Conservation (phyloP, 2,888 invertebrate species). For the Meloe dianella region DNA sequence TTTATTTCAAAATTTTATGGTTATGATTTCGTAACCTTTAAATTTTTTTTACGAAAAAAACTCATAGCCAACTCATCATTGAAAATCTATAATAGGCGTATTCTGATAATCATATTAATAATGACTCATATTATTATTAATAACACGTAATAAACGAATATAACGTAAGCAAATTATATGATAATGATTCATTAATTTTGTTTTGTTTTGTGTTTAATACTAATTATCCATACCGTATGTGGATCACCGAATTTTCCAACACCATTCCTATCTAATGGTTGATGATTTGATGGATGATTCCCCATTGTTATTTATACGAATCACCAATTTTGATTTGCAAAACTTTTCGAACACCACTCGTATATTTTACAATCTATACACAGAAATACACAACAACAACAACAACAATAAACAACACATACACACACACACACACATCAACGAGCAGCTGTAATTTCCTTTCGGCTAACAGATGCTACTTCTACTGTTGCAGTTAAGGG, state of each 20-base stretch:
- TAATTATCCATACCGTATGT: conserved; percentile 53
- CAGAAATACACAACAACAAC: conserved; percentile 17
- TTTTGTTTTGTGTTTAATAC: conserved; percentile 13
- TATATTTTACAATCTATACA: conserved; percentile 34
- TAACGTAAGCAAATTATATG: neutral
- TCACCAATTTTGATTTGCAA: conserved; percentile 25
- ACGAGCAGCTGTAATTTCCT: conserved; percentile 48
- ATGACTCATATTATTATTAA: neutral
- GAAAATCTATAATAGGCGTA: too few species aligned
- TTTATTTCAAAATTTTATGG: too few species aligned
- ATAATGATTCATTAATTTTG: neutral
- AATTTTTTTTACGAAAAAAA: too few species aligned
- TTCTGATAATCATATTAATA: neutral
- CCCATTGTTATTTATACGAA: conserved; percentile 67
- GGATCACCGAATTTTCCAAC: conserved; percentile 60
- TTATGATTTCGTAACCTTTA: too few species aligned
- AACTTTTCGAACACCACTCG: conserved; percentile 29
- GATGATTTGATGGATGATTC: conserved; percentile 84
- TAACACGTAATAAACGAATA: too few species aligned
- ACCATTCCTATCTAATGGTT: conserved; percentile 76
- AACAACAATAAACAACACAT: too few species aligned
- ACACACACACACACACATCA: conserved; percentile 26
- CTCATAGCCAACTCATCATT: too few species aligned
- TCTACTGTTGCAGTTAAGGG: conserved; percentile 50
- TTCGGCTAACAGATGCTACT: conserved; percentile 50